Evolutionary conservation across 2,888 invertebrate genomes (phyloP).

Genomic region (Cremastinae sp.): DNA sequence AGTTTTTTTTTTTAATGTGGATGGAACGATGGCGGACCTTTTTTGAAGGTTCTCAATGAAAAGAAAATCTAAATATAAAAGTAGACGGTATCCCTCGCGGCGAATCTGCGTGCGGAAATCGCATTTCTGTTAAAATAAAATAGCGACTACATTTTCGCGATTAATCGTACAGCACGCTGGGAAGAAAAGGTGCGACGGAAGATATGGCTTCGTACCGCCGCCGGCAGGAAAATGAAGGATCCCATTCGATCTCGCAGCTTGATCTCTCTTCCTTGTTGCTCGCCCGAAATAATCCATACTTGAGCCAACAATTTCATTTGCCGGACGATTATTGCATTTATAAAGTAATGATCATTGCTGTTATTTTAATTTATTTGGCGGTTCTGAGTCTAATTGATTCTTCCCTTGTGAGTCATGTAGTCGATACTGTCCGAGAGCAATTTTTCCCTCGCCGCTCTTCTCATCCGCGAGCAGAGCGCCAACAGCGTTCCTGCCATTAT

Average conservation of each 20-base stretch:
- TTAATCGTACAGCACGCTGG: not conserved
- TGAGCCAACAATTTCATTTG: not conserved
- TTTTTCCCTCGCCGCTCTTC: constrained; percentile 81
- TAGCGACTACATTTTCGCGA: constrained; percentile 5
- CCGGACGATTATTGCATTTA: too few relatives aligned
- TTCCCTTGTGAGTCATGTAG: constrained; percentile 79
- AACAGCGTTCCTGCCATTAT: constrained; percentile 87
- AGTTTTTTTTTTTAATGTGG: not conserved
- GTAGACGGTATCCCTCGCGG: constrained; percentile 43
- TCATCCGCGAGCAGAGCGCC: constrained; percentile 88
- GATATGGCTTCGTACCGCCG: constrained; percentile 54
- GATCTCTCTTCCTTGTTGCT: not conserved
- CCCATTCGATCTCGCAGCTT: constrained; percentile 39
- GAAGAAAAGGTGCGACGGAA: constrained; percentile 49
- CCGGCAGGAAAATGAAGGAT: constrained; percentile 48
- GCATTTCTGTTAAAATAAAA: constrained; percentile 5
- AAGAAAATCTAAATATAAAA: constrained; percentile 64
- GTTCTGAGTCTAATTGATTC: constrained; percentile 73
- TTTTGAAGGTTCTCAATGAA: constrained; percentile 45
- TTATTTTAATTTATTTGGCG: not conserved
- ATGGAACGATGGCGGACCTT: constrained; percentile 59
- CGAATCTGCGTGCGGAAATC: constrained; percentile 23
- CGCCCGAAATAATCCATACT: not conserved
- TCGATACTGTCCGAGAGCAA: constrained; percentile 78
- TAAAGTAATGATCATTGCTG: not conserved